These are phyloP conservation scores for Suillia variegata DNA, from an alignment of 2,888 invertebrate genomes.

Conservation along the genomic window DNA sequence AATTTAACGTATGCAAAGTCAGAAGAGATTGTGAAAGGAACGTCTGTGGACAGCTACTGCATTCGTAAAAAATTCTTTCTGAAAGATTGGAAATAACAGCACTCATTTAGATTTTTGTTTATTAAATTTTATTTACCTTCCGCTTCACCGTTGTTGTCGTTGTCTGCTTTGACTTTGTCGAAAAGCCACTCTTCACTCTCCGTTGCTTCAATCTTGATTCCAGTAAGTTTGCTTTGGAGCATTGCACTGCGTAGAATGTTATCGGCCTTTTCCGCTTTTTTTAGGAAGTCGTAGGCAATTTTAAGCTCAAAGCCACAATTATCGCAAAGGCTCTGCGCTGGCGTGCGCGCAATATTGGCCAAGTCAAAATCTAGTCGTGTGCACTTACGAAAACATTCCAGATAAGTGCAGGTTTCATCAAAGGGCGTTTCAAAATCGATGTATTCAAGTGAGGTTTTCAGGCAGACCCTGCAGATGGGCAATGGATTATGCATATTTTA, in stretches of 20 bases:
- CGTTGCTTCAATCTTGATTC: neutral
- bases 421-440: constrained; percentile 38
- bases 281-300: constrained; percentile 36
- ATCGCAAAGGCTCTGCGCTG: constrained; percentile 23
- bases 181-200: constrained; percentile 20
- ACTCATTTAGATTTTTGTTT: neutral
- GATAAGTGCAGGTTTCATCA: constrained; percentile 29
- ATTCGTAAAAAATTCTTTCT: no score
- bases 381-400: constrained; percentile 38
- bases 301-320: constrained; percentile 33
- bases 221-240: neutral
- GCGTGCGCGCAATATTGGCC: neutral
- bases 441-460: constrained; percentile 35
- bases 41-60: no score
- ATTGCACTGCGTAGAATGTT: no score
- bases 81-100: no score
- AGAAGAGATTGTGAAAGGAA: no score
- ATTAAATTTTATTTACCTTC: neutral
- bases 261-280: constrained; percentile 33
- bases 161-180: constrained; percentile 17
- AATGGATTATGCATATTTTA: constrained; percentile 24
- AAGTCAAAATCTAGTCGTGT: constrained; percentile 31
- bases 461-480: constrained; percentile 37
- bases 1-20: no score
- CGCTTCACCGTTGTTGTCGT: neutral